phyloP scores from a whole-genome alignment of 2,113 vertebrate species.

The Sylvilagus bachmani region DNA sequence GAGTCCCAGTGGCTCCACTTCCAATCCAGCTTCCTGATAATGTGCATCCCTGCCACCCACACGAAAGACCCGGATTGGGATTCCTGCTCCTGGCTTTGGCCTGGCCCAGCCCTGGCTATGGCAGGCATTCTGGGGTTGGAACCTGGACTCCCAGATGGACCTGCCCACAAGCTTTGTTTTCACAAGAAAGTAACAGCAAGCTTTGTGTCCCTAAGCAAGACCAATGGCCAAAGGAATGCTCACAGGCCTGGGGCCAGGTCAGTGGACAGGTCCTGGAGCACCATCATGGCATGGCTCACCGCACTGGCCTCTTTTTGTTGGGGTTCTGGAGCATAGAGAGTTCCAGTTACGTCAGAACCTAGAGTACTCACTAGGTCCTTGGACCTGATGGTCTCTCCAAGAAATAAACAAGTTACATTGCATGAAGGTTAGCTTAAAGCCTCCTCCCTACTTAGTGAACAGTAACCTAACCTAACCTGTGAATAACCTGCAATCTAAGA shows the following conservation, averaged over 20 bases:
- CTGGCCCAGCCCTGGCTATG: too few relatives aligned
- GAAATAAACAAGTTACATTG: background rate
- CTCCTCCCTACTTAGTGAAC: background rate
- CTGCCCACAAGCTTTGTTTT: background rate
- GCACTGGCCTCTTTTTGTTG: background rate
- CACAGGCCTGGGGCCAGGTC: background rate
- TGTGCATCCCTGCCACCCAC: too few relatives aligned
- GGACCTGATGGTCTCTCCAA: background rate
- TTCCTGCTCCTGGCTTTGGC: too few relatives aligned
- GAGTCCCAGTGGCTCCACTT: too few relatives aligned
- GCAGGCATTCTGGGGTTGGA: too few relatives aligned
- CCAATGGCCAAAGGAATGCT: background rate
- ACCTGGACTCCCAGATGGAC: accelerated
- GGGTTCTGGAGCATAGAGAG: background rate
- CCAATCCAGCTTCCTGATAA: too few relatives aligned
- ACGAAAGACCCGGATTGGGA: too few relatives aligned
- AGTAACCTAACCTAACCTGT: background rate
- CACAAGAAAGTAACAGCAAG: background rate
- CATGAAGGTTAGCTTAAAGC: background rate
- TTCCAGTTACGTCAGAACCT: background rate
- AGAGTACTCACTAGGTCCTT: background rate
- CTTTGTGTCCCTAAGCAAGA: accelerated
- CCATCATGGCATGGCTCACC: background rate
- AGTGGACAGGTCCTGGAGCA: background rate
- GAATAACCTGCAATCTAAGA: background rate